Evolutionary conservation across 1,140 invertebrate genomes (phyloP).

Genomic region (Drosophila jambulina): DNA sequence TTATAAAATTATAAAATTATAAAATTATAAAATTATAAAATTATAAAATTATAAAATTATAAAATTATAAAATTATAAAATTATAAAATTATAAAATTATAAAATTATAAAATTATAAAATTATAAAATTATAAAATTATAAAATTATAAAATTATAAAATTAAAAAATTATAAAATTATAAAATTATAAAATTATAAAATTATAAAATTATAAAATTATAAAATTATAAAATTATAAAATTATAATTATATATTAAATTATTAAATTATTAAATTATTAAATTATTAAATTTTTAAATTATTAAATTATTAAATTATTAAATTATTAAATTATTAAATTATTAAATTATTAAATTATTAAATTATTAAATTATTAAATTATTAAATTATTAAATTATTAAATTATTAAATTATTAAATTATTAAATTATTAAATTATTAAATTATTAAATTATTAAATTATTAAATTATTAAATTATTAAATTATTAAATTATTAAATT

Average conservation of each 20-base stretch:
- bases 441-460: neutral
- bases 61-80: neutral
- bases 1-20: neutral
- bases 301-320: neutral
- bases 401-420: neutral
- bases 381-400: neutral
- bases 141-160: neutral
- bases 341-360: neutral
- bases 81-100: neutral
- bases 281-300: neutral
- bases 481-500: neutral
- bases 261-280: neutral
- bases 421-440: neutral
- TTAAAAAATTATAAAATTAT: neutral
- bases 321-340: neutral
- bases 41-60: neutral
- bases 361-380: neutral
- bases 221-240: no score
- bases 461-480: neutral
- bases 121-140: neutral
- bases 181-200: neutral
- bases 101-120: neutral
- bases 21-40: neutral
- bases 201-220: neutral
- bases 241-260: no score